A percentile compares a stretch with the other conserved stretches of the same genome.
phyloP scores from a whole-genome alignment of 2,113 vertebrate genomes.

The Dinomys branickii region DNA sequence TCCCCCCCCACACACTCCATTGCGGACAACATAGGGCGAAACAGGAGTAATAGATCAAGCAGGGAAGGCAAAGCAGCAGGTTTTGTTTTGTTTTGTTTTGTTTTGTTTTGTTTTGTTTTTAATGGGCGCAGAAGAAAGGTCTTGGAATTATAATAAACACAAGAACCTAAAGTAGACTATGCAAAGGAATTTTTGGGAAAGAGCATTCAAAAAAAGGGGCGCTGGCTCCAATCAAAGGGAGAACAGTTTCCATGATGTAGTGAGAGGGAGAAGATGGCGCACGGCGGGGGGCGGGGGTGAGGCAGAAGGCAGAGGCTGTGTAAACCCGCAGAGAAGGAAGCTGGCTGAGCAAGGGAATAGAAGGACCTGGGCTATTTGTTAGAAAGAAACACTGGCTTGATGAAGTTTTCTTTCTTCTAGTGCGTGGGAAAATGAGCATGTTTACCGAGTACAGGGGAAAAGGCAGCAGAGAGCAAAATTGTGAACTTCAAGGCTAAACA shows the following conservation, averaged over 20 bases:
- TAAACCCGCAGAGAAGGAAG: background rate
- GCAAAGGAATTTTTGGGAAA: background rate
- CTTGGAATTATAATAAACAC: background rate
- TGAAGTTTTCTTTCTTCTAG: background rate
- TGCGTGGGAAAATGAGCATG: background rate
- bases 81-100: background rate
- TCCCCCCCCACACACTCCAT: background rate
- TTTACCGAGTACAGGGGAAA: background rate
- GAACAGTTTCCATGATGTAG: background rate
- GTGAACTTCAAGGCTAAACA: conserved; percentile 15
- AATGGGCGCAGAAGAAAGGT: background rate
- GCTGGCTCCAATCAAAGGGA: background rate
- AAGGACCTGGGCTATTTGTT: background rate
- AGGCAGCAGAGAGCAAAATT: background rate
- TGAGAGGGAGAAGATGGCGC: background rate
- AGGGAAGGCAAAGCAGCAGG: background rate
- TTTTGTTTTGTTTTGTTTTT: background rate
- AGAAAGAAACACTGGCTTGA: background rate
- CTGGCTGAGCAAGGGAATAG: background rate
- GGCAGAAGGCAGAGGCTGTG: background rate
- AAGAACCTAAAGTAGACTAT: background rate
- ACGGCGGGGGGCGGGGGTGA: background rate
- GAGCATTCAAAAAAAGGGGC: background rate
- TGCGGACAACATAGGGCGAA: background rate
- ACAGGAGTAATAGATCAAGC: no score